phyloP scores from a whole-genome alignment of 2,113 vertebrate species.

The Tiliqua scincoides region DNA sequence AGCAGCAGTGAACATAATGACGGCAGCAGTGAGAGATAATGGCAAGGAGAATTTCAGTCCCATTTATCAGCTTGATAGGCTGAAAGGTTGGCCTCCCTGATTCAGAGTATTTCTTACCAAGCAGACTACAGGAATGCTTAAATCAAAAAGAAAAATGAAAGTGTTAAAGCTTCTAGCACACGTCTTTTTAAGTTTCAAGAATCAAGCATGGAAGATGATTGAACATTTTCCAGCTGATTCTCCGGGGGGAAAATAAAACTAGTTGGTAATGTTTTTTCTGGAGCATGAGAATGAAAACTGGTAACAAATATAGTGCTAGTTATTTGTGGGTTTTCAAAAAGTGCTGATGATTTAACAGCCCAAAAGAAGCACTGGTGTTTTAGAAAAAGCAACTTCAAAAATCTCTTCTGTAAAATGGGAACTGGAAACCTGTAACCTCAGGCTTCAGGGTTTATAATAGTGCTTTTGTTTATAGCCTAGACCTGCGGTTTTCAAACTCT shows the following conservation, averaged over 20 bases:
- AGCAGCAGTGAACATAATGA: not conserved
- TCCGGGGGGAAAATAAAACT: too few species aligned
- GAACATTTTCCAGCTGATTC: not conserved
- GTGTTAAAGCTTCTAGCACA: not conserved
- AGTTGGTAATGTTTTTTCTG: not conserved
- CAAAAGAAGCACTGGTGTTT: slow-evolving; percentile 32
- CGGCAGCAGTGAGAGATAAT: not conserved
- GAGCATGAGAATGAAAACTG: not conserved
- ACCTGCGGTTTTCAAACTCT: too few species aligned
- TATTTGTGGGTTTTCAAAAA: slow-evolving; percentile 23
- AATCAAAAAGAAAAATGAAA: not conserved
- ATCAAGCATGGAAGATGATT: not conserved
- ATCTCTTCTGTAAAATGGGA: slow-evolving; percentile 24
- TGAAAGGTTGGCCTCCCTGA: not conserved
- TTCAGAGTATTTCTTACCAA: not conserved
- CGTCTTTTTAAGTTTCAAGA: not conserved
- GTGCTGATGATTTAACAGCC: slow-evolving; percentile 20
- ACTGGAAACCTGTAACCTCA: not conserved
- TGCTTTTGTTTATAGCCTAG: slow-evolving; percentile 26
- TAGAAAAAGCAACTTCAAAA: slow-evolving; percentile 19
- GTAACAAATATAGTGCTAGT: not conserved
- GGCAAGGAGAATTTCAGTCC: too few species aligned
- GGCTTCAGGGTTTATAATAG: slow-evolving; percentile 19
- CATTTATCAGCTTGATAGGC: not conserved
- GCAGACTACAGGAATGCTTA: not conserved